phyloP scores from a whole-genome alignment of 2,888 invertebrate species.

The Yponomeuta evonymella region DNA sequence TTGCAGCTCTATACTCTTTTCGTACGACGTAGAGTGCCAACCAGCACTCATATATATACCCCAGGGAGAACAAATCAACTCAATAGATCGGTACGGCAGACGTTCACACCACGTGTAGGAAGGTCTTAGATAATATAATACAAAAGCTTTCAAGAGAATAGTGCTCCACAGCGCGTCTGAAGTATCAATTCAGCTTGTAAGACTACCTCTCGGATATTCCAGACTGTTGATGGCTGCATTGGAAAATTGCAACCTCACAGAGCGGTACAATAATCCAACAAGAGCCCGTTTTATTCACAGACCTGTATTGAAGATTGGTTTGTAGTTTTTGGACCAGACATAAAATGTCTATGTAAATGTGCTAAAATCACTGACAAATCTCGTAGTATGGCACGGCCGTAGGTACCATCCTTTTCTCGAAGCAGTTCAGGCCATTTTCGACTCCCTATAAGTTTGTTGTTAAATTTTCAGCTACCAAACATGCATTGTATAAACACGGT shows the following conservation, averaged over 20 bases:
- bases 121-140: conserved; percentile 74
- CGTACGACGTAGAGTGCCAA: conserved; percentile 34
- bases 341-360: no score
- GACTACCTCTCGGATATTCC: conserved; percentile 59
- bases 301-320: conserved; percentile 29
- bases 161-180: conserved; percentile 66
- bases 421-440: no score
- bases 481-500: no score
- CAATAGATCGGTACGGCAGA: conserved; percentile 66
- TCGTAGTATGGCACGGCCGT: no score
- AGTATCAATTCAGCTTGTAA: conserved; percentile 74
- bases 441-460: no score
- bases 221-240: conserved; percentile 63
- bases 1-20: conserved; percentile 32
- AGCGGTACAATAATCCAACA: conserved; percentile 38
- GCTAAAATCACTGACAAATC: no score
- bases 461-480: no score
- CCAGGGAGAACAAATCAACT: conserved; percentile 59
- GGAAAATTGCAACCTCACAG: conserved; percentile 59
- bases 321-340: no score
- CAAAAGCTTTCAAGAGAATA: conserved; percentile 75
- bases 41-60: conserved; percentile 45
- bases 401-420: no score
- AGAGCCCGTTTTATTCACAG: conserved; percentile 64
- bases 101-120: conserved; percentile 66